Evolutionary conservation across 64 coral and sea anemone species (phyloP), one percentile per base, ranked within the genome.

Genomic region (Pocillopora damicornis): DNA sequence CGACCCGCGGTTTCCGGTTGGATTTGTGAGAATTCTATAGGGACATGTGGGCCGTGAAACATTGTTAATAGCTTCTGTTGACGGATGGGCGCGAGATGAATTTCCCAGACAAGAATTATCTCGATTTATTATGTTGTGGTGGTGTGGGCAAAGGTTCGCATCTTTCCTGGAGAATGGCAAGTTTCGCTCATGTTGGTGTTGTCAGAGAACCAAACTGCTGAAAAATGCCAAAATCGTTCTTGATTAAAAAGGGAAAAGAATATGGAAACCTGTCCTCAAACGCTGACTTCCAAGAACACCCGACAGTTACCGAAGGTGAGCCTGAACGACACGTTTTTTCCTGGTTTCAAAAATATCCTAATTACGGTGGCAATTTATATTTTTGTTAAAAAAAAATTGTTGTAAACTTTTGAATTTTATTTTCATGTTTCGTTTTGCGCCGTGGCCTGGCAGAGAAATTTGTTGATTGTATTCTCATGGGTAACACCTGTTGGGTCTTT

Each of bases 181-280:
- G 61, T 63, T 65, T 88, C 62, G 66, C 38, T 18, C 35, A 63
- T 91, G 82, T 23, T 37, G 61, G 18, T 51, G 75, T 66, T 83
- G 74, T 71, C 76, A 74, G 60, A 14, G 73, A 16, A 16, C 61
- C 78, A 58, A 38, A 81, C 61, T 76, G 38, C 68, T 68, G 68
- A 87, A 72, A 86, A 81, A 94, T 94, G 92, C 92, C 92, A 64
- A 94, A 94, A 86, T 94, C 92, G 45, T 94, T 94, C 86, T 83
- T 94, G 82, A 94, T 94, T 30, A 94, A 94, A 67, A 87, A 86
- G 51, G 85, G 73, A 59, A 90, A 59, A 73, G 88, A 94, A 87
- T 84, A 90, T 87, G 76, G 65, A 59, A 94, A 59, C 77, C 58
- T 78, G 18, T 79, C 92, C 26, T 37, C 82, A 30, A 63, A 72